Evolutionary conservation across 2,797 vertebrate species (phyloP).

Genomic region (Rhinophrynus dorsalis): DNA sequence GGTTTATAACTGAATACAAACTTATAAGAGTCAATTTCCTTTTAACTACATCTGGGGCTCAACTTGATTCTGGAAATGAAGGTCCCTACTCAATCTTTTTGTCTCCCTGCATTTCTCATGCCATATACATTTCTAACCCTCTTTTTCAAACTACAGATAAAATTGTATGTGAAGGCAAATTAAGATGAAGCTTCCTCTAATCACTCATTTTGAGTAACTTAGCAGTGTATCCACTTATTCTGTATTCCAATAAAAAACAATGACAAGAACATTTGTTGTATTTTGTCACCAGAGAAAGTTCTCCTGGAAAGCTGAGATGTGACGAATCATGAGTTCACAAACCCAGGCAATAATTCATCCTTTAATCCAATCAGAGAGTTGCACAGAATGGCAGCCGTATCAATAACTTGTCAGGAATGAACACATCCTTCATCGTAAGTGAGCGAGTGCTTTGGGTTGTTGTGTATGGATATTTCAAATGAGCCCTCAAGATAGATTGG

Average conservation of each 20-base stretch:
- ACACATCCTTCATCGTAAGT: background rate
- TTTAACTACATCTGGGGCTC: no score
- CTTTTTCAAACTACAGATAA: no score
- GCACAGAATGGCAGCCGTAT: background rate
- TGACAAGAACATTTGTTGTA: background rate
- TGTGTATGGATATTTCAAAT: background rate
- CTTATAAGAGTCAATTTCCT: no score
- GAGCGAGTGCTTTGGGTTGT: background rate
- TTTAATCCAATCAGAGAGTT: conserved; percentile 4
- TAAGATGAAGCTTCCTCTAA: no score
- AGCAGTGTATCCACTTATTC: no score
- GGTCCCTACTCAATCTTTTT: no score
- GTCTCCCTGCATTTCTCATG: no score
- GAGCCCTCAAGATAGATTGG: background rate
- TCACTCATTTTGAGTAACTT: no score
- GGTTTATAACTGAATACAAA: no score
- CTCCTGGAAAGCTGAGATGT: background rate
- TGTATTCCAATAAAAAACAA: background rate
- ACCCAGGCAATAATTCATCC: background rate
- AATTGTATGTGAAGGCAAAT: no score
- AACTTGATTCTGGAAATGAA: no score
- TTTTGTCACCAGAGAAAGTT: background rate
- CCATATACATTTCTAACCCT: no score
- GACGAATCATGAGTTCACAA: background rate
- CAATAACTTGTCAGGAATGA: conserved; percentile 1